Evolutionary conservation across 64 coral and sea anemone species (phyloP), one percentile per base, ranked within the genome.

Genomic region (Pachyseris speciosa): DNA sequence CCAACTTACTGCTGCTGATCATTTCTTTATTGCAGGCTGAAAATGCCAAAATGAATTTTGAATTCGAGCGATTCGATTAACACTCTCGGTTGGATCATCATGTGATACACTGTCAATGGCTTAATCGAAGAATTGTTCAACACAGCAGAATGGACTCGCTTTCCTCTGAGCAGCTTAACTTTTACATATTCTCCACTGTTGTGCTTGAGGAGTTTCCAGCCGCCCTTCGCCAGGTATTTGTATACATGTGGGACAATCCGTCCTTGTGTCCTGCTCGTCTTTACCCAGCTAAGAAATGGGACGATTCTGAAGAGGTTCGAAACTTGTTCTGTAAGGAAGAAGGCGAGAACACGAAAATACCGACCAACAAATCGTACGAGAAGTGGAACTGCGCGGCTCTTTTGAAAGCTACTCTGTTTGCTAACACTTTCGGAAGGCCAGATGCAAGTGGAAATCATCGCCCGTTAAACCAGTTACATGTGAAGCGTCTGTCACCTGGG

Each of bases 321-420:
- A 91, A 83, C 3, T 34, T 72, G 43, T 83, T 83, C 31, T 22
- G 57, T 30, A 43, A 22, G 6, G 37, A 31, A 19, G 88, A 83
- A 69, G 61, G 13, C 72, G 44, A 31, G 10, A 43, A 67, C 19
- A 88, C 73, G 2, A 89, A 67, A 6, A 26, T 75, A 50, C 75
- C 87, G 19, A 67, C 55, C 7, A 17, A 10, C 22, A 19, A 70
- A 16, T 70, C 76, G 8, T 24, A 42, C 8, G n/a, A 70, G 43
- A 48, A 91, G 32, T 91, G 88, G 88, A 76, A 83, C 44, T 51
- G 64, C 22, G 52, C 88, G 15, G 65, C 77, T 1, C 44, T 91
- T 12, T 83, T 83, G 19, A 22, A 83, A 27, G 77, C 77, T 37
- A 83, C 75, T 41, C 65, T 83, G 33, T 80, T 37, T 49, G 37